phyloP scores from a whole-genome alignment of 2,888 invertebrate species.

The Bugulina stolonifera region DNA sequence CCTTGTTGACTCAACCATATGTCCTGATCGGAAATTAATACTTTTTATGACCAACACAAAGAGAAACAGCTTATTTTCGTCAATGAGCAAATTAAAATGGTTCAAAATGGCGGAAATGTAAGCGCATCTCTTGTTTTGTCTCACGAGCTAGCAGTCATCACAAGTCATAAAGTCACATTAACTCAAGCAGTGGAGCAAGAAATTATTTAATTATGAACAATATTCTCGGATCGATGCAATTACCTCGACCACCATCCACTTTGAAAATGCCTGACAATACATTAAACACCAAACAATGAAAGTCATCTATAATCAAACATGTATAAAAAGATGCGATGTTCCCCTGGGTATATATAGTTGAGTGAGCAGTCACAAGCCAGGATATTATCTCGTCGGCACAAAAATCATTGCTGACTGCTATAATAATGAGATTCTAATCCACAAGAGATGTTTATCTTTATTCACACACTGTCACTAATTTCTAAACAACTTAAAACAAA shows the following conservation, averaged over 20 bases:
- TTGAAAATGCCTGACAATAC: neutral
- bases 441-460: slow-evolving; percentile 19
- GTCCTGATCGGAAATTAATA: slow-evolving; percentile 18
- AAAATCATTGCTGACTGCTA: neutral
- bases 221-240: slow-evolving; percentile 8
- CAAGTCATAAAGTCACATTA: neutral
- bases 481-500: slow-evolving; percentile 26
- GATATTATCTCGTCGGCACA: slow-evolving; percentile 8
- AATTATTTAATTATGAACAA: slow-evolving; percentile 5
- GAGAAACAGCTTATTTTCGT: slow-evolving; percentile 11
- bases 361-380: slow-evolving; percentile 15
- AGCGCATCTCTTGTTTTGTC: slow-evolving; percentile 2
- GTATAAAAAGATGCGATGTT: slow-evolving; percentile 1
- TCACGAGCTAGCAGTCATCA: slow-evolving; percentile 19
- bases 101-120: neutral
- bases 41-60: slow-evolving; percentile 10
- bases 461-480: slow-evolving; percentile 18
- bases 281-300: slow-evolving; percentile 19
- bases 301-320: neutral
- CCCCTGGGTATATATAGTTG: neutral
- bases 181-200: neutral
- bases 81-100: slow-evolving; percentile 1
- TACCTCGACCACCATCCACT: neutral
- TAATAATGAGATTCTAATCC: neutral
- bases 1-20: slow-evolving; percentile 8